A percentile compares a stretch with the other conserved stretches of the same genome.
Evolutionary conservation across 2,797 vertebrate genomes (phyloP).

Genomic region (Synanceia verrucosa): DNA sequence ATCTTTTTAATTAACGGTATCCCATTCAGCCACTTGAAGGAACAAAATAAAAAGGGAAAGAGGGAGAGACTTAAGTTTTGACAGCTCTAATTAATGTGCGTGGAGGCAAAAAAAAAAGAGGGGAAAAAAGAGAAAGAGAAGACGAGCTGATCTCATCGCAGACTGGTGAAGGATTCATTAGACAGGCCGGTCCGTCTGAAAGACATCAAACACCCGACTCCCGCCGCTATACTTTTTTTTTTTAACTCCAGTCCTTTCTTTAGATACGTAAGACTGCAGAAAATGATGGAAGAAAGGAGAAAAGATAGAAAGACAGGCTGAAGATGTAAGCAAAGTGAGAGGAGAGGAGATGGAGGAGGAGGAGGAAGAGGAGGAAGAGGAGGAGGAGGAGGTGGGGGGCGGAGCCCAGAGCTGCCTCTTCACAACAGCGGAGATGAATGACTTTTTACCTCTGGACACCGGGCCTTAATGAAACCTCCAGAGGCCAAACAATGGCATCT

Average conservation of each 20-base stretch:
- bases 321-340: slow-evolving; percentile 40
- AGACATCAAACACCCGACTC: slow-evolving; percentile 80
- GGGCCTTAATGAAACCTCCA: slow-evolving; percentile 87
- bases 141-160: slow-evolving; percentile 68
- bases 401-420: slow-evolving; percentile 80
- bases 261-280: slow-evolving; percentile 20
- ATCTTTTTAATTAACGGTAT: slow-evolving; percentile 88
- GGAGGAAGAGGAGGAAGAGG: slow-evolving; percentile 17
- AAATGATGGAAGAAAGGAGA: slow-evolving; percentile 39
- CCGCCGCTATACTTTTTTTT: slow-evolving; percentile 55
- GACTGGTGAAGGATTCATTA: slow-evolving; percentile 81
- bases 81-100: slow-evolving; percentile 87
- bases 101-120: slow-evolving; percentile 52
- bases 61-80: slow-evolving; percentile 81
- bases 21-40: slow-evolving; percentile 86
- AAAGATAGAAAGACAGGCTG: slow-evolving; percentile 25
- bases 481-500: slow-evolving; percentile 85
- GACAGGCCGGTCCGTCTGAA: slow-evolving; percentile 75
- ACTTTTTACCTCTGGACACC: slow-evolving; percentile 86
- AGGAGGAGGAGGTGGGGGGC: slow-evolving; percentile 24
- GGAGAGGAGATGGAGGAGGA: slow-evolving; percentile 30
- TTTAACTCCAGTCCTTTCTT: slow-evolving; percentile 36
- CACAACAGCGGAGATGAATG: slow-evolving; percentile 85
- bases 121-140: slow-evolving; percentile 39
- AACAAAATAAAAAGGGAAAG: slow-evolving; percentile 77